A percentile compares a stretch with the other conserved stretches of the same genome.
Conservation (phyloP, 2,113 vertebrate genomes). For the Oreocharis arfaki region DNA sequence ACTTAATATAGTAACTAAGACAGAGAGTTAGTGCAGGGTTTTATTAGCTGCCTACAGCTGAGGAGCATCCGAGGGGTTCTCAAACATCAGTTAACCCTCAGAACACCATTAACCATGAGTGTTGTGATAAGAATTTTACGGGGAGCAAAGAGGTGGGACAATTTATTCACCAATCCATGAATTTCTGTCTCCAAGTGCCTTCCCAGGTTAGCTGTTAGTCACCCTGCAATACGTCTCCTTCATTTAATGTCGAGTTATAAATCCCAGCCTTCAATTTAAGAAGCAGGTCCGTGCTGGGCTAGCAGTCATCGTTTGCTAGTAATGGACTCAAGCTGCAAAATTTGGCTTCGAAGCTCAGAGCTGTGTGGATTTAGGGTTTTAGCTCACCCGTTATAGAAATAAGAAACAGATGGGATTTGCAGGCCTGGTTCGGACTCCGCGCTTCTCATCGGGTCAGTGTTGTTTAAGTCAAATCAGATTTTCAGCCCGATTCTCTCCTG, state of each 20-base stretch:
- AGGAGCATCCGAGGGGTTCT: neutral
- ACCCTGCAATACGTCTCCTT: neutral
- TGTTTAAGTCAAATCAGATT: slow-evolving; percentile 14
- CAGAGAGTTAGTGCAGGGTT: neutral
- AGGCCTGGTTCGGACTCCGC: neutral
- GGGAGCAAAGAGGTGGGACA: neutral
- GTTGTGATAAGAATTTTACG: neutral
- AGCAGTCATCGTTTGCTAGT: neutral
- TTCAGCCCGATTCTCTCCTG: neutral
- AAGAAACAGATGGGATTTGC: slow-evolving; percentile 47
- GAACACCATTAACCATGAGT: neutral
- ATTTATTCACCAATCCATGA: neutral
- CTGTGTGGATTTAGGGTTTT: slow-evolving; percentile 42
- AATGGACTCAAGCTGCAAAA: slow-evolving; percentile 41
- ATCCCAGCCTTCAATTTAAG: neutral
- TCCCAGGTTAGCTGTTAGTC: neutral
- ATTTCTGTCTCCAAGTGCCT: neutral
- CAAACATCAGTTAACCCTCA: neutral
- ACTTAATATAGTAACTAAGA: neutral
- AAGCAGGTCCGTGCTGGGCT: neutral
- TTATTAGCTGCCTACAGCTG: neutral
- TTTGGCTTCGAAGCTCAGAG: slow-evolving; percentile 14
- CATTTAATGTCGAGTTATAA: neutral
- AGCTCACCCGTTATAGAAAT: neutral
- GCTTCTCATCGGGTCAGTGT: neutral